phyloP scores from a whole-genome alignment of 2,797 vertebrate species.

The Chelonia mydas region DNA sequence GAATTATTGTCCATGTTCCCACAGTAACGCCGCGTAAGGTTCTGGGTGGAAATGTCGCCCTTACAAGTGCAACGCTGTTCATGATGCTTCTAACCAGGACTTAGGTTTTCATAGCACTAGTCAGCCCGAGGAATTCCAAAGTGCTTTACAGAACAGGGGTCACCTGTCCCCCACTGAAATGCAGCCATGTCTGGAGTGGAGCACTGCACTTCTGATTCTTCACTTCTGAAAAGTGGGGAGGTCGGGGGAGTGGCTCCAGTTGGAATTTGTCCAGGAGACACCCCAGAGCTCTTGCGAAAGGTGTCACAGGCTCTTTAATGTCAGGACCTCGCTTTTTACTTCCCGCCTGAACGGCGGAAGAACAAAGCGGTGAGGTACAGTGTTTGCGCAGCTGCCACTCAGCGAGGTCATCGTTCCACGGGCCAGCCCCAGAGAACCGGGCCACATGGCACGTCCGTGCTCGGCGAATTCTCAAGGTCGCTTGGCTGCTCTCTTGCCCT shows the following conservation, averaged over 20 bases:
- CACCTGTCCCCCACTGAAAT: not conserved
- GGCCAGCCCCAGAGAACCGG: not conserved
- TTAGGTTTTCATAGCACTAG: not conserved
- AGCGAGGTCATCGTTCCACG: fast-evolving
- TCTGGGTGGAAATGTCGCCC: not conserved
- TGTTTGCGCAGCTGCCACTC: not conserved
- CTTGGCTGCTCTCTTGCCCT: not conserved
- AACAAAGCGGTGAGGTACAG: not conserved
- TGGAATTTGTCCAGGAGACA: not conserved
- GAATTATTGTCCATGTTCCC: not conserved
- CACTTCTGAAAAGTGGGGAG: not conserved
- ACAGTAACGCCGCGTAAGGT: not conserved
- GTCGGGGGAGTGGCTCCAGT: not conserved
- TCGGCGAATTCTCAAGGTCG: not conserved
- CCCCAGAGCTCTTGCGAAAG: not conserved
- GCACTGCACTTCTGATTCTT: not conserved
- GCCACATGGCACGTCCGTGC: not conserved
- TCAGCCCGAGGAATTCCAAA: not conserved
- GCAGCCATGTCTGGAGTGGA: not conserved
- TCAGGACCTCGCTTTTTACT: not conserved
- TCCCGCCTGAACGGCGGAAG: not conserved
- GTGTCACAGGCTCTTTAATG: not conserved
- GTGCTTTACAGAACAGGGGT: not conserved
- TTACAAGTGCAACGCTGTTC: not conserved
- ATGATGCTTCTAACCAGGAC: not conserved